Evolutionary conservation across 2,888 invertebrate species (phyloP), one percentile per base, ranked within the genome.

Genomic region (Punctoribates punctum): DNA sequence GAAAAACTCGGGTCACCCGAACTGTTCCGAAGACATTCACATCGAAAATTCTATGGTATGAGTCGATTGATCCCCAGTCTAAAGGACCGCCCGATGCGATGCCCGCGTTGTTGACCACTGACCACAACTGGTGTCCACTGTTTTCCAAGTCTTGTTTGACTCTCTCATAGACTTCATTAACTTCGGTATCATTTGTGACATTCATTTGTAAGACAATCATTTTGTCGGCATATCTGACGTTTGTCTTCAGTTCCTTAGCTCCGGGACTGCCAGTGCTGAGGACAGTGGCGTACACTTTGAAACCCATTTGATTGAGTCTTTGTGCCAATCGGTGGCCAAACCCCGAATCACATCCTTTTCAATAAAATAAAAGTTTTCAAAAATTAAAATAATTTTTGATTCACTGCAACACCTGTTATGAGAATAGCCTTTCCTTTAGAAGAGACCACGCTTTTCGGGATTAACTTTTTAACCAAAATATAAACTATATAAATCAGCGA

Each of bases 41-140:
- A 20, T 83, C 82, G 73, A 82, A 79, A 42, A 81, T 79, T 15
- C 79, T 77, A 48, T 79, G 76, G 81, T 83, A 86, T 74, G 83
- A 82, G 13, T 84, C 83, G 78, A 85, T 80, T 2, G 85, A 82
- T 48, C 84, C 82, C 82, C 85, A 84, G 77, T 86, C 87, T 51
- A 86, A 82, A 73, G 85, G 85, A 0, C 85, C 85, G 60, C 83
- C 82, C 75, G 81, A 81, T 54, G 83, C 83, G 9, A 86, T 81
- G 0, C 86, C 86, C 8, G 87, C 86, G 81, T 86, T 87, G 82
- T 86, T 86, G 6, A 87, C 85, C 25, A 87, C 79, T 6, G 84
- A 85, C 86, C 85, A 86, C 27, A 86, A 79, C 51, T 80, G 85
- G 85, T 79, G 0, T 1, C 42, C 42, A 23, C 38, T 46, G 3